Conservation (phyloP, 2,797 vertebrate species). For the Manis crassicaudata region DNA sequence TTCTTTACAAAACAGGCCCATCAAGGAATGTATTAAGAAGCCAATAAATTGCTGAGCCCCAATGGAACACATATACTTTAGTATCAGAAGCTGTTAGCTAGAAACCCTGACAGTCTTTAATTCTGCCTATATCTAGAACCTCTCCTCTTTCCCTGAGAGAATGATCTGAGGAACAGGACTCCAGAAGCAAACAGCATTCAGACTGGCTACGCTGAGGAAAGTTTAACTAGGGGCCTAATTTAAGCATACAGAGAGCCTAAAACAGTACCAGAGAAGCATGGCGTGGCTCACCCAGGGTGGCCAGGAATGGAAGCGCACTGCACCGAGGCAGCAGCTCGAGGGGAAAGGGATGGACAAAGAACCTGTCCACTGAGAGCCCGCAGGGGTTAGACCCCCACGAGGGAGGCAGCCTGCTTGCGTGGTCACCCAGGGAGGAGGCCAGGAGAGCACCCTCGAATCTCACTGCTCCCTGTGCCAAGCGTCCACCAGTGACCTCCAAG, state of each 20-base stretch:
- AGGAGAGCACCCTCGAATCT: neutral
- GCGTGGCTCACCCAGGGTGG: rapidly evolving
- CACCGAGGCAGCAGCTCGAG: neutral
- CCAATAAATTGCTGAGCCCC: neutral
- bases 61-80: neutral
- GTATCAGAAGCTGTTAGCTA: neutral
- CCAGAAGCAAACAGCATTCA: neutral
- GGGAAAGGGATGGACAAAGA: neutral
- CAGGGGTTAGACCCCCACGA: no score
- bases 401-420: no score
- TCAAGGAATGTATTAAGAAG: neutral
- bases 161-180: neutral
- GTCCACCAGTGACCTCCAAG: rapidly evolving
- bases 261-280: neutral
- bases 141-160: neutral
- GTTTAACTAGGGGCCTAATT: no score
- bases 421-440: neutral
- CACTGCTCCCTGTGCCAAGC: neutral
- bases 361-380: no score
- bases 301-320: neutral
- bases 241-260: neutral
- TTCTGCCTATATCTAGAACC: neutral
- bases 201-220: neutral
- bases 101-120: neutral
- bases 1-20: neutral